Conservation (phyloP, 2,888 invertebrate genomes). For the Molanna angustata region DNA sequence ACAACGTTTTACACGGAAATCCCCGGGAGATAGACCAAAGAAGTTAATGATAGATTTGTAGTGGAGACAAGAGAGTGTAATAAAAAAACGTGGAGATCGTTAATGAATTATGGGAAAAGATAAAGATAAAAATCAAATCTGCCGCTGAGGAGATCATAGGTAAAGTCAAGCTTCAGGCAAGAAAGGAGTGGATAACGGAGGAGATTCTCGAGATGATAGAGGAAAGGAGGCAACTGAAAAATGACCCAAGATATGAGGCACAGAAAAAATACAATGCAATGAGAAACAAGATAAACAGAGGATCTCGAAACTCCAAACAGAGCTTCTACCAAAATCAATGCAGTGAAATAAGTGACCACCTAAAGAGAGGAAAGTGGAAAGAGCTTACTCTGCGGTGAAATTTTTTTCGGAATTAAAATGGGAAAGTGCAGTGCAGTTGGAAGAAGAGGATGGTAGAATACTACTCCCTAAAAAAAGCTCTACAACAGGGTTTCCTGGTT, state of each 20-base stretch:
- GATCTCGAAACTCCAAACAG: slow-evolving; percentile 3
- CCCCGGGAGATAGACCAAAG: slow-evolving; percentile 4
- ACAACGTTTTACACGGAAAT: slow-evolving; percentile 4
- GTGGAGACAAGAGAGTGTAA: not conserved
- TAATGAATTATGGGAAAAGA: slow-evolving; percentile 1
- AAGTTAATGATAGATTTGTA: not conserved
- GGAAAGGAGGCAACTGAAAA: too few relatives aligned
- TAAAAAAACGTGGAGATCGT: not conserved
- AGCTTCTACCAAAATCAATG: not conserved
- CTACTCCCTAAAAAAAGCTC: too few relatives aligned
- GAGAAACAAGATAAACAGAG: too few relatives aligned
- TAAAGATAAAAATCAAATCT: slow-evolving; percentile 3
- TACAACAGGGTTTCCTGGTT: too few relatives aligned
- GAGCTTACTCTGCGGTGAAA: slow-evolving; percentile 1
- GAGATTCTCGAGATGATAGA: too few relatives aligned
- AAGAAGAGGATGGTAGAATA: too few relatives aligned
- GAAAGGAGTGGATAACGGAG: too few relatives aligned
- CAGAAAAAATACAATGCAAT: not conserved
- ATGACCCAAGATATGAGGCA: not conserved
- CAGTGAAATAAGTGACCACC: slow-evolving; percentile 1
- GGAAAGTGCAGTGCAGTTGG: not conserved
- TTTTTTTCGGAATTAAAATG: not conserved
- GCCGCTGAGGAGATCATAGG: not conserved
- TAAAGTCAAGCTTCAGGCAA: not conserved
- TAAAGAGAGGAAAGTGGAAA: slow-evolving; percentile 4